A percentile compares a stretch with the other conserved stretches of the same genome.
These are phyloP conservation scores for Camponotus pennsylvanicus DNA, from an alignment of 1,140 invertebrate species.

Conservation along the genomic window DNA sequence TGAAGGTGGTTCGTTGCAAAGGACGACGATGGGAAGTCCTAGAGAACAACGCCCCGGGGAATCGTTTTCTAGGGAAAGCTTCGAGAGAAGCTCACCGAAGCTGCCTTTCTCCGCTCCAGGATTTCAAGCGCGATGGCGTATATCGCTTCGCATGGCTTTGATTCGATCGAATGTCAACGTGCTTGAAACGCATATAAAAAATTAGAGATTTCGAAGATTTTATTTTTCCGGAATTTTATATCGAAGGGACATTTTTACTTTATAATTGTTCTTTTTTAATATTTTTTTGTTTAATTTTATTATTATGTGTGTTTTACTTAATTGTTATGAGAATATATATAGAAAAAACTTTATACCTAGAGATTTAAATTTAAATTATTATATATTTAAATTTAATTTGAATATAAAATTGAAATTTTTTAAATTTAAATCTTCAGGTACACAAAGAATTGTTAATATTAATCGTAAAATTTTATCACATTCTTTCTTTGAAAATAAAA, in stretches of 20 bases:
- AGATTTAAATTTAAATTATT: neutral
- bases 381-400: slow-evolving; percentile 5
- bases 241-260: neutral
- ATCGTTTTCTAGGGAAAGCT: slow-evolving; percentile 69
- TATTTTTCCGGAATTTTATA: neutral
- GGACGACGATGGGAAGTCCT: slow-evolving; percentile 73
- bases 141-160: slow-evolving; percentile 18
- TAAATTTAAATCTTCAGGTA: no score
- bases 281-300: neutral
- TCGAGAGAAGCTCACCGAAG: slow-evolving; percentile 38
- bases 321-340: neutral
- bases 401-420: no score
- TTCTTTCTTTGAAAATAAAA: neutral
- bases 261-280: neutral
- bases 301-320: no score
- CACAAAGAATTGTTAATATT: slow-evolving; percentile 12
- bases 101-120: neutral
- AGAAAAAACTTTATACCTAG: neutral
- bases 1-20: slow-evolving; percentile 29
- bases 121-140: slow-evolving; percentile 35
- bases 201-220: slow-evolving; percentile 28
- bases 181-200: slow-evolving; percentile 10
- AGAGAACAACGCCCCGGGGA: slow-evolving; percentile 74
- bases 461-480: neutral
- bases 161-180: slow-evolving; percentile 39